These are phyloP conservation scores for Pteropus rufus DNA, from an alignment of 2,797 vertebrate genomes.

Conservation along the genomic window DNA sequence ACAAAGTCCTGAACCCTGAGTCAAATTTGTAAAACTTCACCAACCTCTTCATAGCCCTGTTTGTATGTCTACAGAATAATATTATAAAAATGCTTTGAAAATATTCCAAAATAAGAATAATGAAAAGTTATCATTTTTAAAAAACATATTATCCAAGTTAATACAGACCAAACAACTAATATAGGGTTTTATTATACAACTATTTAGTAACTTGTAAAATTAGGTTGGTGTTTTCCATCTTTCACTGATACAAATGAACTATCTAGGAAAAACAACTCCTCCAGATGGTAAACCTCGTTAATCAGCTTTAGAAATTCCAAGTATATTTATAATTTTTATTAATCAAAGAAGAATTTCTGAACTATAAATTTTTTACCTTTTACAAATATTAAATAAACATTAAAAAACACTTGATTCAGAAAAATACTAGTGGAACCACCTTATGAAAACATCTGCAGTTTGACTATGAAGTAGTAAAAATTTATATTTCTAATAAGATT, in stretches of 20 bases:
- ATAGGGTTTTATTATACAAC: neutral
- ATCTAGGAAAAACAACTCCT: neutral
- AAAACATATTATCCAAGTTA: neutral
- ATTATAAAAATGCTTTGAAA: constrained; percentile 1
- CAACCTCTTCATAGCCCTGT: neutral
- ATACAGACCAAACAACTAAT: constrained; percentile 16
- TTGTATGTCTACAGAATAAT: neutral
- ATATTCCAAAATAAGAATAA: neutral
- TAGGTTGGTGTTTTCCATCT: neutral
- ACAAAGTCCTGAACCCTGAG: neutral
- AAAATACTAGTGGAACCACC: neutral
- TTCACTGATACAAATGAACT: neutral
- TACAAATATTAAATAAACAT: neutral
- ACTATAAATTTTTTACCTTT: constrained; percentile 9
- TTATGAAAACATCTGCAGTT: neutral
- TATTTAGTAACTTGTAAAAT: neutral
- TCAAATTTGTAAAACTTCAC: constrained; percentile 5
- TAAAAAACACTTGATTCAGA: constrained; percentile 29
- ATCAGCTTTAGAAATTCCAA: constrained; percentile 30
- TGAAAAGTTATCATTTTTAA: neutral
- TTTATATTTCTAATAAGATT: constrained; percentile 1
- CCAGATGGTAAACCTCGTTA: neutral
- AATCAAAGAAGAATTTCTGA: constrained; percentile 42
- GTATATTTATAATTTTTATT: neutral
- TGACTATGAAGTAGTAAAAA: neutral